phyloP scores from a whole-genome alignment of 2,888 invertebrate species.

The Drosophila paucipuncta region DNA sequence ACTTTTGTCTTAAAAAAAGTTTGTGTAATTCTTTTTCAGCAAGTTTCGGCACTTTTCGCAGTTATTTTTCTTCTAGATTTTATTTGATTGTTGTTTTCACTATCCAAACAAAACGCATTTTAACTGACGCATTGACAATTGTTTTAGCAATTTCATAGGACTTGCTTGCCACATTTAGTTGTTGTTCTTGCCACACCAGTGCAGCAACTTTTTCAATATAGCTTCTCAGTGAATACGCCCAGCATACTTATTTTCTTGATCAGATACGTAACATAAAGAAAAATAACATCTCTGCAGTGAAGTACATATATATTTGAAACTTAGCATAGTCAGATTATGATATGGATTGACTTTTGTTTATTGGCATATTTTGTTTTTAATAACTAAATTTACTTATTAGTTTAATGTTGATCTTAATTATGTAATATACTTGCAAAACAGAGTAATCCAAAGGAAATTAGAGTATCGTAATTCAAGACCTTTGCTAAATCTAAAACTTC shows the following conservation, averaged over 20 bases:
- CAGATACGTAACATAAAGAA: background rate
- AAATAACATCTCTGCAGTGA: background rate
- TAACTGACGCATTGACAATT: constrained; percentile 79
- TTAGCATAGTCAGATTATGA: too few species aligned
- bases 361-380: background rate
- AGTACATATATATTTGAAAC: background rate
- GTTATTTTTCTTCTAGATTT: background rate
- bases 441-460: background rate
- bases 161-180: constrained; percentile 28
- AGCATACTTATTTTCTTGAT: background rate
- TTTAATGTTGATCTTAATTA: background rate
- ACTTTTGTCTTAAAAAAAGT: constrained; percentile 11
- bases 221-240: constrained; percentile 17
- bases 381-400: background rate
- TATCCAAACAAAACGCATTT: constrained; percentile 61
- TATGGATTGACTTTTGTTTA: background rate
- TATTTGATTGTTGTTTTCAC: constrained; percentile 27
- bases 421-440: background rate
- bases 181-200: constrained; percentile 18
- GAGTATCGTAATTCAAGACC: background rate
- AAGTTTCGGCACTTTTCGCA: constrained; percentile 30
- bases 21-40: constrained; percentile 10
- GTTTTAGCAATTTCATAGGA: constrained; percentile 69
- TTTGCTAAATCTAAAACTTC: background rate
- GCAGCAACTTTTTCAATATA: constrained; percentile 32